Evolutionary conservation across 2,113 vertebrate genomes (phyloP), one percentile per base, ranked within the genome.

Genomic region (Ophiodon elongatus): DNA sequence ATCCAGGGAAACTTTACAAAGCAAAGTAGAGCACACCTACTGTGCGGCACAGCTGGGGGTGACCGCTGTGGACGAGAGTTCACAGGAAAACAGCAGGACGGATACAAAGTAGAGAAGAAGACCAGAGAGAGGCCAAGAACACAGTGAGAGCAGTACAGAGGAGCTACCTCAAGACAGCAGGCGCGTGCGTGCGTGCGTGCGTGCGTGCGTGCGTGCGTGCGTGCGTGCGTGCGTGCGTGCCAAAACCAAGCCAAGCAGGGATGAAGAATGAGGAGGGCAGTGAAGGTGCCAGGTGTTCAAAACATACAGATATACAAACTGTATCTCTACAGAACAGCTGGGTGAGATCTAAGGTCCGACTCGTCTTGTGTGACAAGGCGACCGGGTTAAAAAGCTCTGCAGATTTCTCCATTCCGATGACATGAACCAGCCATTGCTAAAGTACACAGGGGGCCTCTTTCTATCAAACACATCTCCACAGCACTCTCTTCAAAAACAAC

Each of bases 221-320:
- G 69, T 84, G 64, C 31, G 47, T 43, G 63, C 65, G 78, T 37
- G 66, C 63, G 57, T 70, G 70, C 25, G 3, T 84, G 84, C 35
- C 79, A 81, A 72, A 86, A 72, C 56, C 65, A 78, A 88, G 65
- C 74, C 82, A 91, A 83, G 84, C 85, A 89, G 74, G 67, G 77
- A 87, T 90, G 72, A 92, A 87, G 70, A 81, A 90, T 87, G 84
- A 85, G 86, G 45, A 72, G 77, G 37, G 45, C 75, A 47, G 21
- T 79, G 41, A 68, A 71, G 69, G n/a, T 80, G 67, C 85, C 85
- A 87, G 83, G 80, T 91, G 89, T 87, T 83, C 74, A 57, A 63
- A 69, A 68, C 37, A 83, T 15, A 74, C 21, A 73, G 5, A 41
- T 4, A 37, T 1, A 73, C 39, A 60, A 8, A 31, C 57, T 21